Evolutionary conservation across 2,797 vertebrate species (phyloP), one percentile per base, ranked within the genome.

Genomic region (Gobionotothen gibberifrons): DNA sequence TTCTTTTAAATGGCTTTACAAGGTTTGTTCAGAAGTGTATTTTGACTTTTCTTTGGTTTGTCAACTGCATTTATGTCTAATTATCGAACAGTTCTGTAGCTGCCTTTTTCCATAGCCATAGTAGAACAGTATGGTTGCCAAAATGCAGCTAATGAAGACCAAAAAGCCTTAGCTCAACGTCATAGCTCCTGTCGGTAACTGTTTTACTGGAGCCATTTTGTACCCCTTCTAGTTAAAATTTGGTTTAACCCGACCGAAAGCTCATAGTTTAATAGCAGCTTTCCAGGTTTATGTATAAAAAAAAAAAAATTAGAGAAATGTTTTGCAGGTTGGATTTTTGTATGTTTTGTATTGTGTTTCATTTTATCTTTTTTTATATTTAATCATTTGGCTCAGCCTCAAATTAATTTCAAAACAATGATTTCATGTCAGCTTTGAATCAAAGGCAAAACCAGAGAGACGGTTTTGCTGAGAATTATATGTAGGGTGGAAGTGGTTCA

Each of bases 131-230:
- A 36, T 53, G 60, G 63, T 74, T 80, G 76, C 78, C 66, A 75
- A 82, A 79, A 71, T 81, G 83, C 82, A 87, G 76, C 83, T 74
- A 56, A 69, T 64, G 61, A 86, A 89, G 79, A 92, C 89, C 89
- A 87, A 90, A 90, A 89, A 87, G 85, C 85, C 81, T 83, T 83
- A 79, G 63, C 55, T 81, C 70, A 42, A 51, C 63, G 21, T 74
- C 63, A 5, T 71, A 69, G 72, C 72, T 75, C 48, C 58, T 58
- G 62, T 71, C 61, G 76, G 22, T 64, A 64, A 69, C 21, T 39
- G 0, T 53, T 66, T 77, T 61, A 15, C 48, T 78, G 52, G 82
- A 69, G 43, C 65, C 17, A 63, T 78, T 76, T 67, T 56, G 19
- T 62, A 54, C 61, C 58, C 17, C 54, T 70, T 16, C 32, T 32